Base-by-base conservation (phyloP, 2,113 vertebrate species). In the Rafetus swinhoei region DNA sequence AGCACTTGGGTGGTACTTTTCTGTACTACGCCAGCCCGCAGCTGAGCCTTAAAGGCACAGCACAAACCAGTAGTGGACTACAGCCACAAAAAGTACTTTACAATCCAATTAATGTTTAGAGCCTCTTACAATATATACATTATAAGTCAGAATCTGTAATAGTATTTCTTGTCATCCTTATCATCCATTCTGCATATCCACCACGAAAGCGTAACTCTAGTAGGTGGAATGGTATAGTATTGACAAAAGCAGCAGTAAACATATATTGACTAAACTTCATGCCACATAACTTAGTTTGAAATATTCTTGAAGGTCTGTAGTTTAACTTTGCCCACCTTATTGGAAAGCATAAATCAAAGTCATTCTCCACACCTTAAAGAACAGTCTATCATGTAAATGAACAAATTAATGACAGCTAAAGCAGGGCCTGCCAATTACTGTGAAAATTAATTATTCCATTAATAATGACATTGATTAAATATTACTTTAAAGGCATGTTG, bases 361-460 rank as follows among this genome's bases (percentile, higher is more conserved):
- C 32, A 45, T 32, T 84, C 59, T 85, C 50, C 12, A 1, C 87
- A 2, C 29, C 19, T 14, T 82, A 39, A 85, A 85, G 57, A 96
- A 57, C 7, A 93, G 13, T 82, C 62, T 92, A 81, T 84, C 84
- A 79, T 19, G 5, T 82, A 95, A 91, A 92, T 86, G 53, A 96
- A 89, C 87, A 89, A 79, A 96, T 94, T 94, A 95, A 94, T 91
- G 62, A 79, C 83, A 95, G 82, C 65, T 87, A 93, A 97, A 96
- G 84, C 80, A 92, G 60, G 25, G 27, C 79, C 57, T 96, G 94
- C 93, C 95, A 93, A 95, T 97, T 97, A 95, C 87, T 90, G 77
- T 81, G 92, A 94, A 84, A 91, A 94, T 97, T 97, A 97, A 97
- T 97, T 97, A 93, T 93, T 95, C 80, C 12, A 87, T 96, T 97